Evolutionary conservation across 2,888 invertebrate species (phyloP).

Genomic region (Nomada hirtipes): DNA sequence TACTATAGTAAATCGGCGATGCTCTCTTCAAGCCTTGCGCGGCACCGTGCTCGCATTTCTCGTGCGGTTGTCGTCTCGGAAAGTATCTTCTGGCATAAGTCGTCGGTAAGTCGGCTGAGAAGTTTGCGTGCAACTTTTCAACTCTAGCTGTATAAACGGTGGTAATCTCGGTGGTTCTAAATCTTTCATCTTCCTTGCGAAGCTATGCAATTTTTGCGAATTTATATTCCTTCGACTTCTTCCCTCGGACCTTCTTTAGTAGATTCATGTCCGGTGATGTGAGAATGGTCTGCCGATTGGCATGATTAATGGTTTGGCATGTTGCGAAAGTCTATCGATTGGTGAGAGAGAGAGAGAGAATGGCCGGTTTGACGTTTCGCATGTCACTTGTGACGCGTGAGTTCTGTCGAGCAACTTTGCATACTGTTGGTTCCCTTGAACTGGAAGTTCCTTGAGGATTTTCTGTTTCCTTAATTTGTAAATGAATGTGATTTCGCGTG

Average conservation of each 20-base stretch:
- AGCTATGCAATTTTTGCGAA: no score
- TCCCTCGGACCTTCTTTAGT: background rate
- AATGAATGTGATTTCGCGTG: no score
- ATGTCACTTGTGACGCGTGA: conserved; percentile 5
- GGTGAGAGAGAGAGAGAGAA: background rate
- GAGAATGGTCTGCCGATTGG: background rate
- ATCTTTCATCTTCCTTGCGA: no score
- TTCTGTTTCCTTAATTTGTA: no score
- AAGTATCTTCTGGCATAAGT: conserved; percentile 81
- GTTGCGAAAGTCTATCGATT: background rate
- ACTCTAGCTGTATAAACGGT: no score
- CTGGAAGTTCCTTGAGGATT: background rate
- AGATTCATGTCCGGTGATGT: background rate
- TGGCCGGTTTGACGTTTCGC: conserved; percentile 6
- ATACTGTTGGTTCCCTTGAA: background rate
- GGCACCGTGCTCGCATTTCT: conserved; percentile 83
- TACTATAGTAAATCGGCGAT: conserved; percentile 66
- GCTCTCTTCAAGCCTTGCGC: conserved; percentile 77
- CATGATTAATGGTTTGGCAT: background rate
- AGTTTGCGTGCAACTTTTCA: conserved; percentile 6
- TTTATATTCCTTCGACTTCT: background rate
- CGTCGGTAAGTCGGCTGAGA: conserved; percentile 78
- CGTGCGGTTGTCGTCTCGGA: conserved; percentile 85
- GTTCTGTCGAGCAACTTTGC: background rate
- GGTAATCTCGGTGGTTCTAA: background rate